Evolutionary conservation across 2,888 invertebrate genomes (phyloP).

Genomic region (Fragum whitleyi): DNA sequence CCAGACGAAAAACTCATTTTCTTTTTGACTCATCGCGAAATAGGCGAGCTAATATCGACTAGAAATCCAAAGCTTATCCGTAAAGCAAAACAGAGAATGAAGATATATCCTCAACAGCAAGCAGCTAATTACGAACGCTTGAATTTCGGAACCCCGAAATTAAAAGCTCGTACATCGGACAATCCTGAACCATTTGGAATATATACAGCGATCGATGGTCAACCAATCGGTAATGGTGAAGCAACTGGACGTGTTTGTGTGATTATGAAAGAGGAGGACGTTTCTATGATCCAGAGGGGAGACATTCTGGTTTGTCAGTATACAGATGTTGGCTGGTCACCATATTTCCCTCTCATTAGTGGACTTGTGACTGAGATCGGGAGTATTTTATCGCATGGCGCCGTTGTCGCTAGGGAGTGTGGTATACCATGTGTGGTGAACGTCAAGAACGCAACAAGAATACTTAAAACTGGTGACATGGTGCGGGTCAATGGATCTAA

Average conservation of each 20-base stretch:
- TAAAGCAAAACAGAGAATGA: slow-evolving; percentile 89
- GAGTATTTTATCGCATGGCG: slow-evolving; percentile 93
- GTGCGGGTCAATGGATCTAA: slow-evolving; percentile 24
- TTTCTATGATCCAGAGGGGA: slow-evolving; percentile 87
- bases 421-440: slow-evolving; percentile 93
- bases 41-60: slow-evolving; percentile 87
- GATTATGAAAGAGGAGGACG: slow-evolving; percentile 89
- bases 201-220: slow-evolving; percentile 86
- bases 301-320: slow-evolving; percentile 92
- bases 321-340: slow-evolving; percentile 94
- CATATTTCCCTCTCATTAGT: slow-evolving; percentile 92
- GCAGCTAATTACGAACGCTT: not conserved
- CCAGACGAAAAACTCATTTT: slow-evolving; percentile 89
- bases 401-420: slow-evolving; percentile 93
- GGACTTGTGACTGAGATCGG: slow-evolving; percentile 94
- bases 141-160: slow-evolving; percentile 11
- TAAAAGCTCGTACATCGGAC: not conserved
- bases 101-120: slow-evolving; percentile 85
- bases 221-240: slow-evolving; percentile 90
- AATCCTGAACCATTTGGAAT: not conserved
- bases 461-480: slow-evolving; percentile 89
- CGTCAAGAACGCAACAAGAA: slow-evolving; percentile 88
- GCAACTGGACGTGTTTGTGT: slow-evolving; percentile 90
- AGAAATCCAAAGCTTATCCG: slow-evolving; percentile 86
- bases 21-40: slow-evolving; percentile 89